Evolutionary conservation across 1,140 invertebrate genomes (phyloP).

Genomic region (Drosophila tani): DNA sequence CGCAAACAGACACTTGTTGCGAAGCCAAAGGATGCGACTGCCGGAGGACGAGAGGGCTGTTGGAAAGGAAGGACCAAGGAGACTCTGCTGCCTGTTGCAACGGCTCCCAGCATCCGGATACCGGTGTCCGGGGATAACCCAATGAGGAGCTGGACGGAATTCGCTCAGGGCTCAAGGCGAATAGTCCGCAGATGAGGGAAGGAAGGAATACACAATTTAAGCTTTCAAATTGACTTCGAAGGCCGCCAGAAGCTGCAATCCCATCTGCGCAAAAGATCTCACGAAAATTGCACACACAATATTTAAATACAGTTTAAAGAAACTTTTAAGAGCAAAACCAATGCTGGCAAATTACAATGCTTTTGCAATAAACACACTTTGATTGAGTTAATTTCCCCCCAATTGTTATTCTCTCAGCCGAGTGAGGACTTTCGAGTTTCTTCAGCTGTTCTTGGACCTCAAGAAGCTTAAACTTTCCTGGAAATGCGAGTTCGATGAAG

Average conservation of each 20-base stretch:
- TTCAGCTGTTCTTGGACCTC: constrained; percentile 7
- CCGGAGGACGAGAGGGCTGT: background rate
- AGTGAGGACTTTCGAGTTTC: constrained; percentile 15
- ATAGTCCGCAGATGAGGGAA: constrained; percentile 18
- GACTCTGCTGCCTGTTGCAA: constrained; percentile 50
- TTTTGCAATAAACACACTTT: constrained; percentile 10
- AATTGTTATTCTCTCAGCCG: constrained; percentile 27
- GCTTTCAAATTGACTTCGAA: constrained; percentile 45
- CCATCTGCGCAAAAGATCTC: constrained; percentile 23
- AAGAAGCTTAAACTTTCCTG: constrained; percentile 25
- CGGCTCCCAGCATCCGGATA: constrained; percentile 44
- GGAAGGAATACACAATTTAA: constrained; percentile 49
- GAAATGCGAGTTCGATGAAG: constrained; percentile 18
- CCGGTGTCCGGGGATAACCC: constrained; percentile 21
- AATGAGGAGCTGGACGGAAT: constrained; percentile 20
- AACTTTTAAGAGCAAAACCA: constrained; percentile 1
- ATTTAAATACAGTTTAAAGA: background rate
- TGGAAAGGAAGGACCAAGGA: background rate
- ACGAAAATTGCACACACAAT: constrained; percentile 16
- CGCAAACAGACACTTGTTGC: constrained; percentile 35
- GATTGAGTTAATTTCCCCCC: constrained; percentile 28
- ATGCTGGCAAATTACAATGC: background rate
- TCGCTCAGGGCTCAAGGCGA: constrained; percentile 20
- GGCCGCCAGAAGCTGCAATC: constrained; percentile 32
- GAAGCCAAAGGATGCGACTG: constrained; percentile 13